A percentile compares a stretch with the other conserved stretches of the same genome.
Evolutionary conservation across 2,113 vertebrate species (phyloP).

Genomic region (Speoplatyrhinus poulsoni): DNA sequence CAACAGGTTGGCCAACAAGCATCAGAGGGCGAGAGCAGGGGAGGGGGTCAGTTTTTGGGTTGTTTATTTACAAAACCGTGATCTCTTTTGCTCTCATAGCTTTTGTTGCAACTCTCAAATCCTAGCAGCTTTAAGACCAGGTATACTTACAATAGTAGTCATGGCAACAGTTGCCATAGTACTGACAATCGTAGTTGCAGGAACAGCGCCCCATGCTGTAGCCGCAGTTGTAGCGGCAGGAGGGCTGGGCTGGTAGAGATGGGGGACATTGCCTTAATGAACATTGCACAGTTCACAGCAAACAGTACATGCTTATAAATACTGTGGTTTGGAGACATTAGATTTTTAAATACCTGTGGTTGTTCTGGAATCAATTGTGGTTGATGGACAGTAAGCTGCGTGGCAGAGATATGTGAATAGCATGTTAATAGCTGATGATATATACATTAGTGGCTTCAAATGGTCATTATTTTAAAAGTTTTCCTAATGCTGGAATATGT

Average conservation of each 20-base stretch:
- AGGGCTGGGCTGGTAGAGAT: conserved; percentile 13
- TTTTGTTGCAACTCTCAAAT: no score
- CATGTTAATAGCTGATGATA: neutral
- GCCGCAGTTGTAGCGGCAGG: conserved; percentile 56
- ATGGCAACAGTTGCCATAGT: conserved; percentile 57
- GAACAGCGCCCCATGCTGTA: conserved; percentile 36
- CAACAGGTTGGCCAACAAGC: neutral
- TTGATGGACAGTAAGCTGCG: conserved; percentile 36
- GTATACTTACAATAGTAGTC: conserved; percentile 56
- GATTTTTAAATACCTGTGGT: conserved; percentile 37
- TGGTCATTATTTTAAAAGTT: no score
- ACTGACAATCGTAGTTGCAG: conserved; percentile 48
- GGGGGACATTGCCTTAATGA: neutral
- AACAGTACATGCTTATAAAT: neutral
- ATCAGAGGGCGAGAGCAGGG: neutral
- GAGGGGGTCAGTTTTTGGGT: neutral
- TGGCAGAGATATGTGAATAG: neutral
- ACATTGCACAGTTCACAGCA: neutral
- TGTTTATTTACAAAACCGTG: no score
- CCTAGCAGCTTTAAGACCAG: neutral
- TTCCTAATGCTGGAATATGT: neutral
- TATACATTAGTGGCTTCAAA: neutral
- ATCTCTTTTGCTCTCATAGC: no score
- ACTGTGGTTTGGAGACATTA: neutral
- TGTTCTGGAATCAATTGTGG: conserved; percentile 3